Evolutionary conservation across 2,113 vertebrate genomes (phyloP), one percentile per base, ranked within the genome.

Genomic region (Saccopteryx leptura): DNA sequence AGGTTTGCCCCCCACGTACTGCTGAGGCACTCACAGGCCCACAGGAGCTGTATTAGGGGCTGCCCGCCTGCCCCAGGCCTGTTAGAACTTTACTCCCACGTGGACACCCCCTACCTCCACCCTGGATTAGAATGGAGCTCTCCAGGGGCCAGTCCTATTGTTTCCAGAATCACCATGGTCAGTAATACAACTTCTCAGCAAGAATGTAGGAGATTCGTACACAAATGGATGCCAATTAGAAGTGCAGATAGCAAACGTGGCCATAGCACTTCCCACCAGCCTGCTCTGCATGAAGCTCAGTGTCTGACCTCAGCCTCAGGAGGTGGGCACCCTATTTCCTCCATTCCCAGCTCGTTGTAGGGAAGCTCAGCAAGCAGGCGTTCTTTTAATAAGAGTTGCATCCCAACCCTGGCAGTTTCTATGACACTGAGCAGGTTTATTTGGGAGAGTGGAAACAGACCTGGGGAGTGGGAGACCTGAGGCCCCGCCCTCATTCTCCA

Each of bases 101-200:
- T 13, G 54, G 39, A n/a, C 52, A 46, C 7, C 9, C 3, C 24
- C 63, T 82, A 79, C 7, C 50, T 86, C 23, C n/a, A 10, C 9
- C 48, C 14, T 78, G n/a, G 1, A 10, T 69, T 66, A 84, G 60
- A 61, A 54, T 4, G 54, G 26, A 26, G 15, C 9, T 66, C 9
- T 66, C 19, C 54, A 46, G 18, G 28, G 14, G 15, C 26, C 71
- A 79, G 39, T 52, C 46, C n/a, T 88, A 1, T 78, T 88, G 65
- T 93, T 52, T 93, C 68, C 33, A 86, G 46, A 78, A 68, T 78
- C 52, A 88, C 90, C 50, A 6, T 33, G 66, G 39, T 90, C 78
- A 48, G 12, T 26, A 88, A 39, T 19, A 33, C 5, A 94, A 48
- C 39, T 54, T 68, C 21, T 82, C 17, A 48, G 68, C 39, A 81